Percentiles rank a stretch among this genome's conserved stretches.
These are phyloP conservation scores for Endomychus coccineus DNA, from an alignment of 2,888 invertebrate species.

Conservation along the genomic window DNA sequence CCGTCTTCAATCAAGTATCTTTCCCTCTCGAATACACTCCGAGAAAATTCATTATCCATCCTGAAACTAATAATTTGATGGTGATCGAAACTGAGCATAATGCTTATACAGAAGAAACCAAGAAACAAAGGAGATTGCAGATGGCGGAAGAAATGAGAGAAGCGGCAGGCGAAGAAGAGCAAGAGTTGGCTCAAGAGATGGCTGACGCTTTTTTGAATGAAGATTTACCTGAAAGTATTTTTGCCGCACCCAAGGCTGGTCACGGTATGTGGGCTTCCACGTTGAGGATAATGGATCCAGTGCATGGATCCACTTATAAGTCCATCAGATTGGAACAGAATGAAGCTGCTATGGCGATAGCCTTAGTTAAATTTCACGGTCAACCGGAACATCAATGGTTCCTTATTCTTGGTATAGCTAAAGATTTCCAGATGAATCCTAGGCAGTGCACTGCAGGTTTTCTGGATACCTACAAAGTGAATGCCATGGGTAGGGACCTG, in stretches of 20 bases:
- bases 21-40: constrained; percentile 94
- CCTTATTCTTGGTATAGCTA: constrained; percentile 85
- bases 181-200: constrained; percentile 93
- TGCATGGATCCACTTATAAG: constrained; percentile 69
- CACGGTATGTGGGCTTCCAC: constrained; percentile 93
- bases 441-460: constrained; percentile 74
- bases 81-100: constrained; percentile 97
- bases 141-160: constrained; percentile 99
- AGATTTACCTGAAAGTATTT: constrained; percentile 86
- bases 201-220: constrained; percentile 95
- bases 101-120: constrained; percentile 95
- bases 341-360: constrained; percentile 87
- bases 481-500: constrained; percentile 71
- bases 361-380: constrained; percentile 50
- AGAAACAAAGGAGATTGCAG: constrained; percentile 81
- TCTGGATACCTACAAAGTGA: constrained; percentile 78
- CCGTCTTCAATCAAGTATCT: constrained; percentile 94
- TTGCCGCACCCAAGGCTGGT: constrained; percentile 95
- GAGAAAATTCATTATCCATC: constrained; percentile 87
- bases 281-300: constrained; percentile 80
- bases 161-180: constrained; percentile 93
- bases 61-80: constrained; percentile 82
- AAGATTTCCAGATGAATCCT: constrained; percentile 84
- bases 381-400: constrained; percentile 45
- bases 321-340: constrained; percentile 85